Evolutionary conservation across 2,888 invertebrate species (phyloP), one percentile per base, ranked within the genome.

Genomic region (Drosophila falleni): DNA sequence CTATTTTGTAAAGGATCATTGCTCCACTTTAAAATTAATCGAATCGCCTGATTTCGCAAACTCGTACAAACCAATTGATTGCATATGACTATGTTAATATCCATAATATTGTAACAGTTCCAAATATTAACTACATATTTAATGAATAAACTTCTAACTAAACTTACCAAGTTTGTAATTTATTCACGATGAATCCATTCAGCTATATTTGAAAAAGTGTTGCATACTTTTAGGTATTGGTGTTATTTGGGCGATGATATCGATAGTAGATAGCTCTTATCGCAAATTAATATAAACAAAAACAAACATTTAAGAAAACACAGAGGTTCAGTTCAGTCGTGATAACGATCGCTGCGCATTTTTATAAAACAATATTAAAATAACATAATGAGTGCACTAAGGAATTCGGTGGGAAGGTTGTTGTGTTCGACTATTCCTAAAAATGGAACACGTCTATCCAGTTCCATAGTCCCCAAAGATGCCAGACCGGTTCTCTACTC

Each of bases 401-500:
- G 4, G n/a, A 35, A n/a, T 23, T 9, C 35, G 9, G n/a, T n/a
- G 42, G 15, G 16, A 6, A 55, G 16, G 5, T 42, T 2, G 29
- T 16, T 41, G 2, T 16, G n/a, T 23, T 23, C 23, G 3, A 23
- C 23, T 2, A 4, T 10, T 23, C 5, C 33, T 26, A 10, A 6
- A 11, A 44, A 10, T 3, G 44, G 31, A 8, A 64, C 16, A 0
- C 44, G 60, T n/a, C 13, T 15, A 5, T 29, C 26, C 3, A 67
- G 44, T 29, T 65, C 53, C 10, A 10, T 13, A 1, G 42, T 5
- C 23, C 13, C 51, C 0, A 56, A 11, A 26, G n/a, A 60, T 16
- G 41, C 60, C 61, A 94, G 97, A 96, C 96, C 78, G 1, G 94
- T 97, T 92, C 94, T 98, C 42, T 98, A 97, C 93, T 97, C 98